phyloP scores from a whole-genome alignment of 2,888 invertebrate genomes.

The Parasteatoda lunata region DNA sequence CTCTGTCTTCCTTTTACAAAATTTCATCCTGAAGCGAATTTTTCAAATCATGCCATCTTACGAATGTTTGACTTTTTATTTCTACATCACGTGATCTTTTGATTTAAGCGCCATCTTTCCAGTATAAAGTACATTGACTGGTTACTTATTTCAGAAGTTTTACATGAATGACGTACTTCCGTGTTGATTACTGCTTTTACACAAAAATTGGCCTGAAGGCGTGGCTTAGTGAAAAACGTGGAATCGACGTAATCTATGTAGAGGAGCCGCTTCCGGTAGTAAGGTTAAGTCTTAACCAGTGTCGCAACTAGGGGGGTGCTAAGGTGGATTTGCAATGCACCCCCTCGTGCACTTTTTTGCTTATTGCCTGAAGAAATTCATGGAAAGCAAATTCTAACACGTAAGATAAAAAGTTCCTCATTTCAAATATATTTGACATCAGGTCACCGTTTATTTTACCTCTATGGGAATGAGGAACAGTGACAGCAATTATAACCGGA shows the following conservation, averaged over 20 bases:
- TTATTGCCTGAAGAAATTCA: conserved; percentile 2
- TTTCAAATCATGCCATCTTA: no score
- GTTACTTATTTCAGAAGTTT: no score
- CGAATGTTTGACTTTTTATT: no score
- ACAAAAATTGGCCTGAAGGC: neutral
- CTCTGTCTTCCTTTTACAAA: no score
- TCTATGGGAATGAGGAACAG: neutral
- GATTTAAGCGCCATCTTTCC: no score
- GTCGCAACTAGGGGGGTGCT: conserved; percentile 5
- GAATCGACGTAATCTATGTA: neutral
- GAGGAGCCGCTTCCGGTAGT: conserved; percentile 5
- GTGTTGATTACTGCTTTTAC: neutral
- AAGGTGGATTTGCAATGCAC: conserved; percentile 3
- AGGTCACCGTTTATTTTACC: conserved; percentile 3
- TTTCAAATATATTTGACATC: neutral
- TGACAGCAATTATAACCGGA: conserved; percentile 5
- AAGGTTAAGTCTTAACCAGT: conserved; percentile 3
- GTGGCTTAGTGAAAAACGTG: neutral
- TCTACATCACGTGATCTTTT: no score
- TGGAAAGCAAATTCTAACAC: neutral
- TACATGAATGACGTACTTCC: neutral
- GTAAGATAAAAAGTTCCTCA: neutral
- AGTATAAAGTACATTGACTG: no score
- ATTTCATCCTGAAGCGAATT: no score
- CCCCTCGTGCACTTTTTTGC: conserved; percentile 1